Evolutionary conservation across 1,140 invertebrate genomes (phyloP).

Genomic region (Vollenhovia emeryi): DNA sequence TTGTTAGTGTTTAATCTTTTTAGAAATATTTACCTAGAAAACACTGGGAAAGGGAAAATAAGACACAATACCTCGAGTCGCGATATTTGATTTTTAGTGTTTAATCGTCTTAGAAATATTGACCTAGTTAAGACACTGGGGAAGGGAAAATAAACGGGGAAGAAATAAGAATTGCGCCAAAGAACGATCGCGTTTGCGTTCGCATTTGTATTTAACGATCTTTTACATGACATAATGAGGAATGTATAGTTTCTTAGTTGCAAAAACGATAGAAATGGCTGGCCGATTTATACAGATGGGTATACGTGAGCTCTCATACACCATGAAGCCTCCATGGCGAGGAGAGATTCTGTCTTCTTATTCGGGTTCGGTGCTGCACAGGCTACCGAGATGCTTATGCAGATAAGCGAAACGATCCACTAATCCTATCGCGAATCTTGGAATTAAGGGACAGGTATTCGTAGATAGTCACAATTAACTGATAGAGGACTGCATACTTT

Average conservation of each 20-base stretch:
- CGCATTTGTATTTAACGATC: conserved; percentile 6
- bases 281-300: conserved; percentile 70
- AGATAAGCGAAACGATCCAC: conserved; percentile 71
- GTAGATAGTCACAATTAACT: conserved; percentile 21
- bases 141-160: neutral
- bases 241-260: conserved; percentile 6
- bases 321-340: conserved; percentile 6
- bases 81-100: neutral
- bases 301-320: conserved; percentile 41
- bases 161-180: neutral
- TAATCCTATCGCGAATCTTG: conserved; percentile 48
- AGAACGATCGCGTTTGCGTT: neutral
- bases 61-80: too few relatives aligned
- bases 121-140: neutral
- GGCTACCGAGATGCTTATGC: conserved; percentile 76
- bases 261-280: conserved; percentile 36
- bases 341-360: conserved; percentile 21
- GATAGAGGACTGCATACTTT: conserved; percentile 8
- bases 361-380: conserved; percentile 38
- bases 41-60: too few relatives aligned
- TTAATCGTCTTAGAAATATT: neutral
- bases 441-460: neutral
- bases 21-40: too few relatives aligned
- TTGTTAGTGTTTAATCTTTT: too few relatives aligned
- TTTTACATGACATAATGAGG: conserved; percentile 13